Evolutionary conservation across 2,888 invertebrate species (phyloP).

Genomic region (Cephus rjabovi): DNA sequence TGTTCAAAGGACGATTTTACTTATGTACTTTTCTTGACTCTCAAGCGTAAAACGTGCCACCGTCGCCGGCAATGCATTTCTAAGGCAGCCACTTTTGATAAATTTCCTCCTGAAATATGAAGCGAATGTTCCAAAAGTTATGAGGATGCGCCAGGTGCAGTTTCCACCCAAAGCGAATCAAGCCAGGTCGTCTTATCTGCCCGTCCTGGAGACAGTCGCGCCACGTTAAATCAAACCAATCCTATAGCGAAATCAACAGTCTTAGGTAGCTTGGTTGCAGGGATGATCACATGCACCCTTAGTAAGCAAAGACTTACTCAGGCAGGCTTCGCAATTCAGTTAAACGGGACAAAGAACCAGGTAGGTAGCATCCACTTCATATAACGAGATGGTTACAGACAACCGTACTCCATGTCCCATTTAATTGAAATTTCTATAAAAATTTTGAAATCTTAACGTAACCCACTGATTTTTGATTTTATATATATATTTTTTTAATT

Average conservation of each 20-base stretch:
- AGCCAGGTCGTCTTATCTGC: neutral
- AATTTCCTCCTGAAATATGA: constrained; percentile 39
- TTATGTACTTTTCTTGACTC: too few species aligned
- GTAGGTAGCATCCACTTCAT: too few species aligned
- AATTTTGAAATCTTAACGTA: too few species aligned
- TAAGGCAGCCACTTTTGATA: constrained; percentile 8
- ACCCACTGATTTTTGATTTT: too few species aligned
- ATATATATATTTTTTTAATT: too few species aligned
- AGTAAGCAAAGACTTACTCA: constrained; percentile 22
- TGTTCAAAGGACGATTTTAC: too few species aligned
- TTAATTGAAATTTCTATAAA: too few species aligned
- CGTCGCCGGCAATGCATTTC: neutral
- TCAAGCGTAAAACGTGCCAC: neutral
- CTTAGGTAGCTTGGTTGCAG: neutral
- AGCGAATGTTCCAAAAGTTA: constrained; percentile 41
- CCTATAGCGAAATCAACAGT: too few species aligned
- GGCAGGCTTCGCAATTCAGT: neutral
- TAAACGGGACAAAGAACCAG: constrained; percentile 13
- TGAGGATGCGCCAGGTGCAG: constrained; percentile 35
- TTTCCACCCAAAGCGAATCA: neutral
- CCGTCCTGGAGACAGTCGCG: neutral
- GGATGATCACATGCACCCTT: constrained; percentile 21
- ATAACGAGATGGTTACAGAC: too few species aligned
- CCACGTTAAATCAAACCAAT: too few species aligned
- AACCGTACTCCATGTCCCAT: too few species aligned